Percentiles rank a stretch among this genome's conserved stretches.
Evolutionary conservation across 2,797 vertebrate genomes (phyloP).

Genomic region (Staurois parvus): DNA sequence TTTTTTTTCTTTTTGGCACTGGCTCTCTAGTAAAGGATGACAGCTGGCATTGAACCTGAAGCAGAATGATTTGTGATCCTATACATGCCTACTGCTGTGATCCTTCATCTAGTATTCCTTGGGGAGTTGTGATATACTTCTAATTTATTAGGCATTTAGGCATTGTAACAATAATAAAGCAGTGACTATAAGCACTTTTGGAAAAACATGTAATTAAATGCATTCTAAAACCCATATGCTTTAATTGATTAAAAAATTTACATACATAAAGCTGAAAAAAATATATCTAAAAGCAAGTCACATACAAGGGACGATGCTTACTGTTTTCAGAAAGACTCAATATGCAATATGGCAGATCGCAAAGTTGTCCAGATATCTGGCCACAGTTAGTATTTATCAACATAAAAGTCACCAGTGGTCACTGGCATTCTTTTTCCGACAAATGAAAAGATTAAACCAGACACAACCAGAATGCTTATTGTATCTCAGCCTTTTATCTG

Average conservation of each 20-base stretch:
- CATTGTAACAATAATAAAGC: not conserved
- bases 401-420: no score
- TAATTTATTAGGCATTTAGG: slow-evolving; percentile 13
- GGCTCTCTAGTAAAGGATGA: not conserved
- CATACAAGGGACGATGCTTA: not conserved
- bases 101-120: slow-evolving; percentile 4
- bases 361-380: no score
- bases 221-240: not conserved
- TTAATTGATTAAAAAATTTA: not conserved
- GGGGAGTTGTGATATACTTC: slow-evolving; percentile 18
- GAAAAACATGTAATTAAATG: not conserved
- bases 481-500: no score
- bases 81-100: not conserved
- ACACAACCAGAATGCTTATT: no score
- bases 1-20: not conserved
- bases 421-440: no score
- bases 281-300: not conserved
- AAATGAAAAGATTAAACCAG: no score
- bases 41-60: slow-evolving; percentile 26
- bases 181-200: not conserved
- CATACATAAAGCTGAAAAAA: no score
- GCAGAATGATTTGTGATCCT: not conserved
- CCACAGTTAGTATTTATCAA: no score
- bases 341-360: no score
- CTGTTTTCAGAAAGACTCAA: no score